These are phyloP conservation scores for Aurelia sp. DNA, from an alignment of 30 jellyfish, hydroid and myxozoan species.

Conservation along the genomic window DNA sequence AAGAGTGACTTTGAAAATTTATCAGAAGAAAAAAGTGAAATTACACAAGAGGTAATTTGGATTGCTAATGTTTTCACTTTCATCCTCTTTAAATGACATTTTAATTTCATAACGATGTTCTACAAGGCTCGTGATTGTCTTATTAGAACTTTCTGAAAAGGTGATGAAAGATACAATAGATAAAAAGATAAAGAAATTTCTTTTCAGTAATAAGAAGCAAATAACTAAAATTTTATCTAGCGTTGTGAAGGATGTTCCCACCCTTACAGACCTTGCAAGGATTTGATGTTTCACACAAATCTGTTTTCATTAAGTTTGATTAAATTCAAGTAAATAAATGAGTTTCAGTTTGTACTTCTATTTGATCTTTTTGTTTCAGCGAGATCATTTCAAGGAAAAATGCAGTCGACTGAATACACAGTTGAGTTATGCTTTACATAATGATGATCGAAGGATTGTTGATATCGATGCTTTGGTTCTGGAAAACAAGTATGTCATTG, in stretches of 20 bases:
- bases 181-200: no score
- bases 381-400: conserved; percentile 80
- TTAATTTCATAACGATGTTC: neutral
- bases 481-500: conserved; percentile 85
- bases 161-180: no score
- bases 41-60: conserved; percentile 42
- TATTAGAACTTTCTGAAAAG: neutral
- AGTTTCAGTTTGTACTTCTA: neutral
- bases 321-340: no score
- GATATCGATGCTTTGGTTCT: conserved; percentile 96
- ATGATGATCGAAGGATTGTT: conserved; percentile 84
- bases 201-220: no score
- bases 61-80: neutral
- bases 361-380: conserved; percentile 21
- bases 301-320: no score
- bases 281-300: no score
- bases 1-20: conserved; percentile 44
- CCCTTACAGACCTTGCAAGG: no score
- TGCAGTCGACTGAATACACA: conserved; percentile 77
- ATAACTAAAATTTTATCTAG: no score
- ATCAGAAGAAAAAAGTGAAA: conserved; percentile 51
- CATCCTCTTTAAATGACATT: neutral
- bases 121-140: neutral
- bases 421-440: conserved; percentile 87
- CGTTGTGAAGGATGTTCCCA: no score